Evolutionary conservation across 2,888 invertebrate species (phyloP), one percentile per base, ranked within the genome.

Genomic region (Emmelina monodactyla): DNA sequence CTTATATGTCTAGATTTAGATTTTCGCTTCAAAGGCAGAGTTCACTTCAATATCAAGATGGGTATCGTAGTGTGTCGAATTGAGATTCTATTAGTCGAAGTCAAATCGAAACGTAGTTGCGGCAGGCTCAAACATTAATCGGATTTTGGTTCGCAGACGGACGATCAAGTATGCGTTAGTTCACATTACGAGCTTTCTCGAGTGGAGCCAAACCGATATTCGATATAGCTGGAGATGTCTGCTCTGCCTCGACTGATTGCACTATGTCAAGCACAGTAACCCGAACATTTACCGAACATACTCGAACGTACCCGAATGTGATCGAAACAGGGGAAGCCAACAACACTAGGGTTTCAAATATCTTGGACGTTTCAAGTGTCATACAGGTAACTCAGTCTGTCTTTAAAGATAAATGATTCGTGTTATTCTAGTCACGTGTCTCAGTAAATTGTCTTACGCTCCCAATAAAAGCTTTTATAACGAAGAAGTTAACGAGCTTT

Each of bases 91-190:
- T 65, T 65, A 67, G 54, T 59, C 50, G 55, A 52, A 58, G 54
- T 57, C 56, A 59, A 61, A 59, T 66, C 52, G 60, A 62, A 61
- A 52, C 53, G 49, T 52, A 55, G 58, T 55, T 59, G 61, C 52
- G 55, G 57, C 51, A 53, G 56, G 55, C 53, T 65, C 61, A 56
- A 69, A 63, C 67, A 63, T 70, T 73, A 73, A 76, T 76, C 71
- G 73, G 68, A 73, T 76, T 65, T 71, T 62, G 64, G 63, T 63
- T 58, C 63, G 58, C 65, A 55, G 50, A 53, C 55, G 61, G 52
- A 57, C 62, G 63, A 66, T 66, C 69, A 65, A 71, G 71, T 62
- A 58, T 59, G 59, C 64, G 64, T 62, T 62, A 62, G 70, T 64
- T 70, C 70, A 58, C 64, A 67, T 70, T 66, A 68, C 67, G 55